Base-by-base conservation (phyloP, 2,113 vertebrate genomes). In the Sclerurus mexicanus region DNA sequence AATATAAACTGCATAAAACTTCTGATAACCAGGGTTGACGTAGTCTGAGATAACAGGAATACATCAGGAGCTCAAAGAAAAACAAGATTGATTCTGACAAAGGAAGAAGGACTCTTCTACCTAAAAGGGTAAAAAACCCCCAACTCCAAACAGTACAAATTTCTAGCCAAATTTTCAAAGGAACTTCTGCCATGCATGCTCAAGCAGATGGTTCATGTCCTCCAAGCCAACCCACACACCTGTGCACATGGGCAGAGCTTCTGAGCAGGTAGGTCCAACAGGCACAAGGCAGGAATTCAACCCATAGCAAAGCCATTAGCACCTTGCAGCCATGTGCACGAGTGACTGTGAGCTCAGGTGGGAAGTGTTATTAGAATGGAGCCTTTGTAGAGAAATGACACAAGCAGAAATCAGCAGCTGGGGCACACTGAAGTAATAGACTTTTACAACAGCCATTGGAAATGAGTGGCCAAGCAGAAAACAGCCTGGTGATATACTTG, bases 121-220 rank as follows among this genome's bases (percentile, higher is more conserved):
- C 39, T 37, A 37, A 44, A 58, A 92, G 27, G 27, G 47, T 59
- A 53, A 80, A 83, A 62, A 30, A 0, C 11, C 71, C 11, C 71
- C 79, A 77, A 33, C 0, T 47, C 49, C 20, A 21, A 87, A 66
- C n/a, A 96, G 59, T 56, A 87, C 52, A 90, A 74, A 90, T 75
- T 17, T 94, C 68, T 71, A 52, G 72, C 28, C 14, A 86, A 88
- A 67, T 60, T 94, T 88, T 90, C 50, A 37, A 71, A 86, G 71
- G 91, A 96, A 88, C 93, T 84, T 91, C 95, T 93, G 95, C 95
- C 95, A 95, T 94, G 93, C 88, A 93, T 40, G 92, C 90, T 84
- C 47, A 96, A 96, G 94, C 93, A 89, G 81, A 89, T 47, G 2
- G 10, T 81, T 72, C n/a, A 4, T 39, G 86, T 92, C 58, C 69